phyloP scores from a whole-genome alignment of 2,888 invertebrate genomes.

The Heliothis peltigera region DNA sequence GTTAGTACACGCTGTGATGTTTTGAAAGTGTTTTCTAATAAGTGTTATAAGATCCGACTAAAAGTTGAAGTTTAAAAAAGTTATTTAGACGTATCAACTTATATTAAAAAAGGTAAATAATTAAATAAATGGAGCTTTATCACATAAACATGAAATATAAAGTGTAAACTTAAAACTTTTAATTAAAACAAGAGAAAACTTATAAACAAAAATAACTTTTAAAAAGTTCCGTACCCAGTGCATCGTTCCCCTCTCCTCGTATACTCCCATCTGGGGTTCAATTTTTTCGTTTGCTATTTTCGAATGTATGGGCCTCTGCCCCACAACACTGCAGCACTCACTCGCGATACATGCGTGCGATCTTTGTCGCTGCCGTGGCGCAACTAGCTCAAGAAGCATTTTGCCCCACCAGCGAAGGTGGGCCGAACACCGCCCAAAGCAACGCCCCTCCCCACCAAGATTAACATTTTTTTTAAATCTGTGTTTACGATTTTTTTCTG shows the following conservation, averaged over 20 bases:
- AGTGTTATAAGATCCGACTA: neutral
- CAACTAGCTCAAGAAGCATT: conserved; percentile 74
- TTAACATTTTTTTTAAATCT: conserved; percentile 68
- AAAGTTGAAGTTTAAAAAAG: neutral
- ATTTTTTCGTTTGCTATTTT: conserved; percentile 88
- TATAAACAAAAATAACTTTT: conserved; percentile 9
- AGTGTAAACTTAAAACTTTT: conserved; percentile 1
- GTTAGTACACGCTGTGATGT: no score
- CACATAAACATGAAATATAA: neutral
- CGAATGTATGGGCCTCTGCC: conserved; percentile 87
- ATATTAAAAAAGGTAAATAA: neutral
- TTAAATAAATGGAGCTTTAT: neutral
- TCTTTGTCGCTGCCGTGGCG: conserved; percentile 84
- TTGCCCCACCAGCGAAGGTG: conserved; percentile 68
- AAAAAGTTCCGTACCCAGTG: conserved; percentile 93
- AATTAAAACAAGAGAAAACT: conserved; percentile 4
- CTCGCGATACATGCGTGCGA: conserved; percentile 81
- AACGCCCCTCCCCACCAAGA: conserved; percentile 71
- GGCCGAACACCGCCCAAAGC: conserved; percentile 70
- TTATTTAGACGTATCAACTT: neutral
- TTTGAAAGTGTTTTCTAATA: neutral
- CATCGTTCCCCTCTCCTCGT: conserved; percentile 97
- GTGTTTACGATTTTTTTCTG: conserved; percentile 73
- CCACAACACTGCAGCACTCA: conserved; percentile 86
- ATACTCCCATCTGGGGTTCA: conserved; percentile 96